phyloP scores from a whole-genome alignment of 2,888 invertebrate genomes.

The Agrilus biguttatus region DNA sequence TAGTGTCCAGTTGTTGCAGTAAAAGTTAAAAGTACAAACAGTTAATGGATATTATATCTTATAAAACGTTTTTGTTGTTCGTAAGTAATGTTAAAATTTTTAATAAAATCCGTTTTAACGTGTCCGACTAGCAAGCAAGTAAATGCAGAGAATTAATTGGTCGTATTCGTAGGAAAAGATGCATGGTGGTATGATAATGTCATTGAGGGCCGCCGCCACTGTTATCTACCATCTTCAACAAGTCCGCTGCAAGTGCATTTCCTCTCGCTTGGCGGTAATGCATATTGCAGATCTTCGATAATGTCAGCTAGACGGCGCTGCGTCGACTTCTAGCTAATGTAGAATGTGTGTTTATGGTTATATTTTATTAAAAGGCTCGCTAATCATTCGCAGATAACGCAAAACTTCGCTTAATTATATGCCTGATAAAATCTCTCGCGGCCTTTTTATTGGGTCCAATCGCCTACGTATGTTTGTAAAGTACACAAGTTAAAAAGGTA shows the following conservation, averaged over 20 bases:
- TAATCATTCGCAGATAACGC: constrained; percentile 17
- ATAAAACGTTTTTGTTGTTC: neutral
- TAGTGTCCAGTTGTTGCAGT: neutral
- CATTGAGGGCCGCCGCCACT: constrained; percentile 7
- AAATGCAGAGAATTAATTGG: constrained; percentile 13
- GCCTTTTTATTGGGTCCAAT: too few relatives aligned
- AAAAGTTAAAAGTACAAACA: neutral
- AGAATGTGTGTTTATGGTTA: constrained; percentile 19
- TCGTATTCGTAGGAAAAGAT: constrained; percentile 11
- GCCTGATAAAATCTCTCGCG: constrained; percentile 9
- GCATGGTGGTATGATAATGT: constrained; percentile 14
- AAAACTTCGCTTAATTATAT: constrained; percentile 16
- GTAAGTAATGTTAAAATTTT: too few relatives aligned
- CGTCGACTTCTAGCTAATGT: constrained; percentile 15
- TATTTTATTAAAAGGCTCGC: constrained; percentile 17
- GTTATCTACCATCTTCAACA: constrained; percentile 23
- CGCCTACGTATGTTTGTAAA: too few relatives aligned
- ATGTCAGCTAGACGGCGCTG: constrained; percentile 16
- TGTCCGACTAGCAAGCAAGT: too few relatives aligned
- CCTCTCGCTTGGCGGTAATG: constrained; percentile 21
- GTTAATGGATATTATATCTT: neutral
- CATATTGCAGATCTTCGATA: constrained; percentile 18
- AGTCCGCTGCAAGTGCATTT: constrained; percentile 25
- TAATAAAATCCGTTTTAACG: too few relatives aligned
- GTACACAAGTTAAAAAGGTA: too few relatives aligned